Evolutionary conservation across 2,797 vertebrate genomes (phyloP), one percentile per base, ranked within the genome.

Genomic region (Decapterus maruadsi): DNA sequence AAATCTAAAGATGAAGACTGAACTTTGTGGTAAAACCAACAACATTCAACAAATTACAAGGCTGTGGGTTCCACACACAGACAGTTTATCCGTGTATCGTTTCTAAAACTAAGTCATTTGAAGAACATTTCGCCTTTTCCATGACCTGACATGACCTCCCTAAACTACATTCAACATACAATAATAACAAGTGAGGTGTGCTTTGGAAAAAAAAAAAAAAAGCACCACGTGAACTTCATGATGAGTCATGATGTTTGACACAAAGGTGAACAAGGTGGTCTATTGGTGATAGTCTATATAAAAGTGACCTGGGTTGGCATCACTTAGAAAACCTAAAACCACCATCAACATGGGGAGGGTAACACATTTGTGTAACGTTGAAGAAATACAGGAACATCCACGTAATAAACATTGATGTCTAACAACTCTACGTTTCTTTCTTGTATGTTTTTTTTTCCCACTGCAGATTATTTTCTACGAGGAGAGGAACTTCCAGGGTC

Each of bases 401-500:
- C 13, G 4, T 22, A 22, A 12, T 22, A 22, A 19, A 20, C 43
- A 11, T 13, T 10, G 2, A 38, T 6, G 29, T 26, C 4, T 19
- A 1, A 22, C 38, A 5, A 40, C 6, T 20, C 17, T 38, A 2
- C 0, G 4, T 26, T 26, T 26, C 13, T 26, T 26, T 26, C 13
- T 10, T 46, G 42, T 57, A 1, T 51, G 45, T 46, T 7, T 65
- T 4, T 34, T 53, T 51, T n/a, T 56, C 55, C 55, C 22, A 1
- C 31, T 59, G 71, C 84, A 94, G 92, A 92, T 94, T 7, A 88
- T 88, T 73, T 93, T 95, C 76, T 94, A 82, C 6, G 92, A 94
- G 91, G 93, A 94, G 16, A 93, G 60, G 84, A 94, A 92, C 92
- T 93, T 94, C 87, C 91, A 93, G 91, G 93, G 92, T 19, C 91